phyloP scores from a whole-genome alignment of 2,797 vertebrate species.

The Sorex maritimensis region DNA sequence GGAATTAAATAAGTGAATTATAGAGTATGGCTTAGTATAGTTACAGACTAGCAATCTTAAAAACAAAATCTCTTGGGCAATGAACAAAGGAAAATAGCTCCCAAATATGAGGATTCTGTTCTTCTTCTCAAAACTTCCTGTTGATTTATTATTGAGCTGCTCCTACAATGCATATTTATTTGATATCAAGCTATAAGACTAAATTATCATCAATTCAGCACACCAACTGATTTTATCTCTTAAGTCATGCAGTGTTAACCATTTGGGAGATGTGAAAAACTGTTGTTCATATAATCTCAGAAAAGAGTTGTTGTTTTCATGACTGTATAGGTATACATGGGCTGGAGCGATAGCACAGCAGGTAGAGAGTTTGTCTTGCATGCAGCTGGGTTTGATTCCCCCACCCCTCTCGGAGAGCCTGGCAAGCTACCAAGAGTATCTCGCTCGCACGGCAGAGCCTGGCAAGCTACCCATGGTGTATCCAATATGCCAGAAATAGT shows the following conservation, averaged over 20 bases:
- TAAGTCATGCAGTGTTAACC: not conserved
- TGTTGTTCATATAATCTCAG: conserved; percentile 10
- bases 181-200: not conserved
- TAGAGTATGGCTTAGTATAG: conserved; percentile 64
- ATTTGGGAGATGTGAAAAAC: not conserved
- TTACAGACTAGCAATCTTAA: conserved; percentile 73
- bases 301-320: conserved; percentile 22
- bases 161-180: conserved; percentile 31
- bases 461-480: too few species aligned
- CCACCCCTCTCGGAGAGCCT: too few species aligned
- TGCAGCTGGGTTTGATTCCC: too few species aligned
- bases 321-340: not conserved
- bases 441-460: too few species aligned
- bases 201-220: conserved; percentile 23
- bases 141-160: not conserved
- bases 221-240: not conserved
- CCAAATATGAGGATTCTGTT: conserved; percentile 50
- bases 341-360: too few species aligned
- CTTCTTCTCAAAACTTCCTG: not conserved
- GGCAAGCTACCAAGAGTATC: too few species aligned
- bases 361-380: too few species aligned
- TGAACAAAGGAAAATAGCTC: conserved; percentile 37
- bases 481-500: too few species aligned
- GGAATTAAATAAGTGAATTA: conserved; percentile 77
- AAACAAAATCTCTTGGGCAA: conserved; percentile 54